Conservation (phyloP, 2,113 vertebrate species). For the Tragelaphus buxtoni region DNA sequence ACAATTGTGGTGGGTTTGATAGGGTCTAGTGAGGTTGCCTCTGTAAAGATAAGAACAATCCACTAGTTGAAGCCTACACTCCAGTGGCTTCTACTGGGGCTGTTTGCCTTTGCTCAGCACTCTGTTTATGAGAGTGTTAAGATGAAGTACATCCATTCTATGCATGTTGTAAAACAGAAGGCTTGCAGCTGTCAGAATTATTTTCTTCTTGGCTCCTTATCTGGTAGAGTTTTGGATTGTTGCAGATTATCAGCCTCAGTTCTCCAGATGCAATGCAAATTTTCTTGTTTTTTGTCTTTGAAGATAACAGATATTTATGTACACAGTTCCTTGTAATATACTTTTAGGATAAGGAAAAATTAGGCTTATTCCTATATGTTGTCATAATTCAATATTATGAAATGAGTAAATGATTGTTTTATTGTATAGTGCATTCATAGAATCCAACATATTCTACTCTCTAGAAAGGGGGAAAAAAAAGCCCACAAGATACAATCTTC, state of each 20-base stretch:
- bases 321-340: neutral
- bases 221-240: constrained; percentile 4
- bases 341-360: neutral
- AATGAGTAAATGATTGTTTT: neutral
- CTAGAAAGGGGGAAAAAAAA: neutral
- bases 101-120: neutral
- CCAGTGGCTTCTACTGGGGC: neutral
- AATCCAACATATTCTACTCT: neutral
- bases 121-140: constrained; percentile 15
- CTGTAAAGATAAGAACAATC: neutral
- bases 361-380: neutral
- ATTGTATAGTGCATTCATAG: neutral
- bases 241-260: neutral
- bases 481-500: neutral
- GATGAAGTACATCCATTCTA: neutral
- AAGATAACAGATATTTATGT: constrained; percentile 17
- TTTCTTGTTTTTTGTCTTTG: constrained; percentile 30
- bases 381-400: neutral
- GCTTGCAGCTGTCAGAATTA: constrained; percentile 51
- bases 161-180: constrained; percentile 56
- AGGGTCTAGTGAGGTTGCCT: neutral
- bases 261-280: neutral
- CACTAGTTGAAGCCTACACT: neutral
- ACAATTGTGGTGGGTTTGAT: neutral
- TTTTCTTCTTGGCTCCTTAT: constrained; percentile 56